Evolutionary conservation across 2,113 vertebrate genomes (phyloP).

Genomic region (Aplodontia rufa): DNA sequence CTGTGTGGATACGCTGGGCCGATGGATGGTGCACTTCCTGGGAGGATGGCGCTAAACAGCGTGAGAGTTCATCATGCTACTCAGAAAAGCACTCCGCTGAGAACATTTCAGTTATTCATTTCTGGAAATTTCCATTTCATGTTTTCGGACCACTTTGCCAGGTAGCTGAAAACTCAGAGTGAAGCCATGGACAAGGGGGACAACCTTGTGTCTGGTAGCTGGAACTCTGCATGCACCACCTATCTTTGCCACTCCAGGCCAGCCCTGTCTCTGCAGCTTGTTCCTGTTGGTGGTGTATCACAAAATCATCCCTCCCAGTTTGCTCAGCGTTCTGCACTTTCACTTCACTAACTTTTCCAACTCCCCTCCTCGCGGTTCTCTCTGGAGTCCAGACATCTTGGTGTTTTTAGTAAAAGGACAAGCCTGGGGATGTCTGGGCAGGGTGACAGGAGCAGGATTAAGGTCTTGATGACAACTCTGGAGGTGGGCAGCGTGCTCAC

Average conservation of each 20-base stretch:
- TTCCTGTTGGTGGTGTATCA: neutral
- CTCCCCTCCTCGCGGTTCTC: accelerated
- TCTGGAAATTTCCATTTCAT: neutral
- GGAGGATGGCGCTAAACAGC: neutral
- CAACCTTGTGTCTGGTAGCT: neutral
- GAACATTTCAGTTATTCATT: neutral
- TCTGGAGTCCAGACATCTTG: neutral
- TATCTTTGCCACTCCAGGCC: neutral
- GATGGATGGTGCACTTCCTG: neutral
- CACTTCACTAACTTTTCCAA: neutral
- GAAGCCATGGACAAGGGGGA: neutral
- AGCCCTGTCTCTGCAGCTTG: neutral
- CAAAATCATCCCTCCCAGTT: neutral
- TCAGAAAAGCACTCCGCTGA: neutral
- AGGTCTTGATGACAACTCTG: neutral
- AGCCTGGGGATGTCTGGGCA: neutral
- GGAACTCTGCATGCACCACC: too few relatives aligned
- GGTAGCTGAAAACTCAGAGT: neutral
- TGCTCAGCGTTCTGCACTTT: neutral
- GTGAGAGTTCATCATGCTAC: neutral
- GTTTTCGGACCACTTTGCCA: neutral
- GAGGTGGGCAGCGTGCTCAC: neutral
- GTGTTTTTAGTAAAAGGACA: neutral
- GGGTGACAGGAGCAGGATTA: neutral
- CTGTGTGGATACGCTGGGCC: too few relatives aligned